Base-by-base conservation (phyloP, 2,888 invertebrate genomes). In the Ectropis crepuscularia region DNA sequence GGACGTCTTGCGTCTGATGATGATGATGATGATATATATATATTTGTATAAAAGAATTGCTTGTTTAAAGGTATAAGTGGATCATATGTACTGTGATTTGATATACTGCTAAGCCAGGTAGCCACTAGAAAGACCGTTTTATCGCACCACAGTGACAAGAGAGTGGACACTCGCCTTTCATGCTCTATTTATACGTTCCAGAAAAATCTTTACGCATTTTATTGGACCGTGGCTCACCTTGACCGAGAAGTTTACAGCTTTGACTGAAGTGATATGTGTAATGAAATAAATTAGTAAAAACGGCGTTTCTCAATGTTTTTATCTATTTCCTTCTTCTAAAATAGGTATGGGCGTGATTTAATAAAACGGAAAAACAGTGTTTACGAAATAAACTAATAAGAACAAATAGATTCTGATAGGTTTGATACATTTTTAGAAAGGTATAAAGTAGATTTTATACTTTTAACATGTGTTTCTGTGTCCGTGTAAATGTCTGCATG, bases 111-210 rank as follows among this genome's bases (percentile, higher is more conserved):
- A 51, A 51, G 38, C 46, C 57, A 49, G 48, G 57, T 60, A 46
- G 45, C 51, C 59, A 53, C 46, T 53, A 47, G 48, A 43, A 61
- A 61, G 6, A 48, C 37, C 53, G 16, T 54, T 61, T 61, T 61
- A 61, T 61, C 49, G 43, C 49, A 38, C 54, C 49, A 48, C 54
- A 49, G 54, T 49, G 53, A 61, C 54, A 54, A 48, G 37, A 38
- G 61, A 49, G 54, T 61, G 54, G 54, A 61, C 60, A 53, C 53
- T 53, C 59, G 48, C 47, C 48, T 57, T 57, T 48, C 57, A 48
- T 57, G 28, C 57, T 57, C 57, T 57, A 57, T 57, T 57, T 57
- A 57, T 57, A 57, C 38, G 39, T 9, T 41, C 47, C 47, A 39
- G 41, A 39, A 53, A 53, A 57, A 54, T 54, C 12, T 47, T 48